These are phyloP conservation scores for Dolichopus griseipennis DNA, from an alignment of 2,888 invertebrate species.

Conservation along the genomic window DNA sequence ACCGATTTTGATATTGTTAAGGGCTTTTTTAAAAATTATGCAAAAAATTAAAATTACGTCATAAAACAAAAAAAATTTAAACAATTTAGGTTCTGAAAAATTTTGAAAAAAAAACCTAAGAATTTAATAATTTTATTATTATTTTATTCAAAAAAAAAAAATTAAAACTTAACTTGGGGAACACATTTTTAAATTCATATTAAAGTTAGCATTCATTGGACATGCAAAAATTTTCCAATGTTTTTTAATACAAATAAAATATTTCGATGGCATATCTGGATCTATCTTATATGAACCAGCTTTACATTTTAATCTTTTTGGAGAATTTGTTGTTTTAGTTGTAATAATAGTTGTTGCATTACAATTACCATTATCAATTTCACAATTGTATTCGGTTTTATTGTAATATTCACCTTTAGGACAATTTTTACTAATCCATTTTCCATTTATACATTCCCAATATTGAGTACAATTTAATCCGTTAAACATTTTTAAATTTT, in stretches of 20 bases:
- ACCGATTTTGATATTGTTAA: too few relatives aligned
- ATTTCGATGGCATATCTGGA: neutral
- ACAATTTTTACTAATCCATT: neutral
- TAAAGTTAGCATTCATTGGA: neutral
- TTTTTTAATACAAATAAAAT: neutral
- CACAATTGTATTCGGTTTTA: neutral
- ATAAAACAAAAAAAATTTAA: too few relatives aligned
- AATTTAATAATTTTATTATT: too few relatives aligned
- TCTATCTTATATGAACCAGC: neutral
- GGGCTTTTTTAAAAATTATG: too few relatives aligned
- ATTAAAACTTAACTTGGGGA: too few relatives aligned
- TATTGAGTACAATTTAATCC: neutral
- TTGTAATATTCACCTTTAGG: neutral
- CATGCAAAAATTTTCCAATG: conserved; percentile 9
- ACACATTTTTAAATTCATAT: conserved; percentile 7
- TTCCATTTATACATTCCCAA: neutral
- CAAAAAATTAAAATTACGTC: too few relatives aligned
- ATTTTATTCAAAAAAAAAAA: too few relatives aligned
- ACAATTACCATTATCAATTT: neutral
- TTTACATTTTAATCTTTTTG: neutral
- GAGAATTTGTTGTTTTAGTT: too few relatives aligned
- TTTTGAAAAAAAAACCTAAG: too few relatives aligned
- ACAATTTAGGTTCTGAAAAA: too few relatives aligned
- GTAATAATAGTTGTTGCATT: neutral
- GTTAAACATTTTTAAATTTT: neutral